phyloP scores from a whole-genome alignment of 2,113 vertebrate genomes.

The Chroicocephalus ridibundus region DNA sequence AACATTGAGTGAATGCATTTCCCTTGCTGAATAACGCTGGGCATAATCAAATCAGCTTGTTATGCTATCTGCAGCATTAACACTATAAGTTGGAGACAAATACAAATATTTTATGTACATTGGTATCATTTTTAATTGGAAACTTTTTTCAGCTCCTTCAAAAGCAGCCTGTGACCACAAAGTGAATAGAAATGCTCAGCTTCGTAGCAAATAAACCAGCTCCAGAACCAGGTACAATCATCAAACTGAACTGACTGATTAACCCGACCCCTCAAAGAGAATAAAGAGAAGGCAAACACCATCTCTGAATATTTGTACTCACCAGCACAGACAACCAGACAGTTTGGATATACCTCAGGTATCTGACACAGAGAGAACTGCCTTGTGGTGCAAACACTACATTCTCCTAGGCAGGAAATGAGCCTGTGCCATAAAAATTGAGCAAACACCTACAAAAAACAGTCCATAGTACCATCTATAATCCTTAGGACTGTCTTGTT shows the following conservation, averaged over 20 bases:
- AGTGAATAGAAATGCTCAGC: not conserved
- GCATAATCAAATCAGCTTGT: conserved; percentile 54
- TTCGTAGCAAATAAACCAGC: not conserved
- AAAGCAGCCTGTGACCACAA: not conserved
- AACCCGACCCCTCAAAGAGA: not conserved
- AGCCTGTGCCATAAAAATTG: not conserved
- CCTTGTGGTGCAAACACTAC: not conserved
- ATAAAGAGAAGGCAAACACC: not conserved
- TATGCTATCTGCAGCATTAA: conserved; percentile 19
- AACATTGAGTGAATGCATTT: conserved; percentile 58
- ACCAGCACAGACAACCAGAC: not conserved
- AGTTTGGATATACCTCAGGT: not conserved
- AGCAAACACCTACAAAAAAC: not conserved
- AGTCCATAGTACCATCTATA: not conserved
- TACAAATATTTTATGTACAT: not conserved
- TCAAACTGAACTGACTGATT: not conserved
- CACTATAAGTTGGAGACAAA: not conserved
- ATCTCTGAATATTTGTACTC: not conserved
- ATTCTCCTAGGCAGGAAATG: not conserved
- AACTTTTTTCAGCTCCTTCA: not conserved
- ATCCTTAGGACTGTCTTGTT: not conserved
- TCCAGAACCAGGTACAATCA: not conserved
- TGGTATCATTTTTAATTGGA: not conserved
- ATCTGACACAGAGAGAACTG: not conserved
- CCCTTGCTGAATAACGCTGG: conserved; percentile 36